Conservation (phyloP, 1,140 invertebrate species). For the Bombyx mandarina region DNA sequence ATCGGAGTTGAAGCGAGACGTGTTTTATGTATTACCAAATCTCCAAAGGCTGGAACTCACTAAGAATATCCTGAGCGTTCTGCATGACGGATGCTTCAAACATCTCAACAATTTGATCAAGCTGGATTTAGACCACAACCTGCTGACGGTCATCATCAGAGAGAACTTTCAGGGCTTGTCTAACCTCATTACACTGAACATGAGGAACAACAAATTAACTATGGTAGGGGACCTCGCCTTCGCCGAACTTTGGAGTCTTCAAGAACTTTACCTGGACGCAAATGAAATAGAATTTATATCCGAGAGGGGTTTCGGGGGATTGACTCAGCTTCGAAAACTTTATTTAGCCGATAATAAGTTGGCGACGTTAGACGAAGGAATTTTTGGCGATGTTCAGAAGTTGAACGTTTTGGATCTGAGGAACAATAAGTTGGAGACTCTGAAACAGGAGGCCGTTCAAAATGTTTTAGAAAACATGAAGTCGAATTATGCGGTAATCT, state of each 20-base stretch:
- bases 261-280: conserved; percentile 80
- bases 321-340: conserved; percentile 78
- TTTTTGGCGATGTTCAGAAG: conserved; percentile 76
- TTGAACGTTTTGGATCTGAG: conserved; percentile 80
- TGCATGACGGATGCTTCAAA: conserved; percentile 82
- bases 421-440: conserved; percentile 80
- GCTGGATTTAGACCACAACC: conserved; percentile 79
- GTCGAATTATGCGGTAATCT: conserved; percentile 56
- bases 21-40: conserved; percentile 79
- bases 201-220: conserved; percentile 79
- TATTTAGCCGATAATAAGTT: conserved; percentile 82
- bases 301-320: conserved; percentile 79
- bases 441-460: conserved; percentile 79
- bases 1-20: conserved; percentile 77
- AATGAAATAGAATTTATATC: conserved; percentile 78
- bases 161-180: conserved; percentile 81
- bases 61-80: conserved; percentile 78
- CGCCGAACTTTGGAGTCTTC: conserved; percentile 79
- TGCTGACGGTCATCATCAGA: conserved; percentile 76
- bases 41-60: conserved; percentile 77
- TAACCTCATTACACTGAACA: conserved; percentile 76
- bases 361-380: conserved; percentile 73
- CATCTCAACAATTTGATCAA: conserved; percentile 77
- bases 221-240: conserved; percentile 83
- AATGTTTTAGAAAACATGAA: conserved; percentile 84